phyloP scores from a whole-genome alignment of 1,140 invertebrate species.

The Eupristina koningsbergeri region DNA sequence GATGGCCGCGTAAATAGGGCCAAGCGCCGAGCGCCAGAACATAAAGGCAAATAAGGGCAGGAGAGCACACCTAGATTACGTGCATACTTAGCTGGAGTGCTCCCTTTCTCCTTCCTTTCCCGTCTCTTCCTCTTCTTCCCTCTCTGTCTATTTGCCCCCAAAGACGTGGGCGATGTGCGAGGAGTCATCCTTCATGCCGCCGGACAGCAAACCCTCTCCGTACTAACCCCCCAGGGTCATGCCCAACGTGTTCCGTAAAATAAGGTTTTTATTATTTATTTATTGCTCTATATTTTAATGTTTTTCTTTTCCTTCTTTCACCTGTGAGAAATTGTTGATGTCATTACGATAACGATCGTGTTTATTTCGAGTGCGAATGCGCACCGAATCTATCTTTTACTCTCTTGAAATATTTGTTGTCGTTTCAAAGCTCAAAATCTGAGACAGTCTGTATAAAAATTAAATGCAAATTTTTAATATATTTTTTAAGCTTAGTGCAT shows the following conservation, averaged over 20 bases:
- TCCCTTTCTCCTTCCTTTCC: neutral
- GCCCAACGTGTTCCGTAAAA: neutral
- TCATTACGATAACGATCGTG: neutral
- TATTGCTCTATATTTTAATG: neutral
- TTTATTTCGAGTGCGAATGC: no score
- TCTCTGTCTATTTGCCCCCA: neutral
- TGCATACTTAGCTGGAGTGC: constrained; percentile 31
- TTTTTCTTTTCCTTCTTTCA: neutral
- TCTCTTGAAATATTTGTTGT: neutral
- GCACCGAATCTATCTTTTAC: no score
- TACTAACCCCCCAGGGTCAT: neutral
- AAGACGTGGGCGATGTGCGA: neutral
- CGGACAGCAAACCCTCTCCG: constrained; percentile 5
- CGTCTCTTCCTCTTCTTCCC: neutral
- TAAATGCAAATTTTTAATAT: no score
- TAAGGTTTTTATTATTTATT: neutral
- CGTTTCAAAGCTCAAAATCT: neutral
- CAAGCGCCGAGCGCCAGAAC: neutral
- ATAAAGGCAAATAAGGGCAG: constrained; percentile 35
- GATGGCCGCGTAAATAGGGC: constrained; percentile 6
- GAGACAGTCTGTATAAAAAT: neutral
- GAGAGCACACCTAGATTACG: constrained; percentile 35
- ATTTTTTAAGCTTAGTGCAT: no score
- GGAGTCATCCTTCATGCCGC: constrained; percentile 35
- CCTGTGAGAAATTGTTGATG: neutral